Percentiles rank a stretch among this genome's conserved stretches.
phyloP scores from a whole-genome alignment of 53 echinoderm and acorn worm genomes.

The Arbacia lixula region DNA sequence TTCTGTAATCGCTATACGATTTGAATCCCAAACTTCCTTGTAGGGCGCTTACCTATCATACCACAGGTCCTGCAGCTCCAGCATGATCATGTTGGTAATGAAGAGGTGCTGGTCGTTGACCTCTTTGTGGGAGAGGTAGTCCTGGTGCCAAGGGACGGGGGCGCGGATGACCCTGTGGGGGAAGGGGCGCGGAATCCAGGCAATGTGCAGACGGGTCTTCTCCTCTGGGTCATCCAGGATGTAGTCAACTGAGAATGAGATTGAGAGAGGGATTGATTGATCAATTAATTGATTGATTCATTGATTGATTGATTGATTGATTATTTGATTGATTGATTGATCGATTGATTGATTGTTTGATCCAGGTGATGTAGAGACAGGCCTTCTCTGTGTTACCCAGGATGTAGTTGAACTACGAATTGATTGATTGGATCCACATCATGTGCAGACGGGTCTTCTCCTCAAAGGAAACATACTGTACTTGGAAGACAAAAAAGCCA shows the following conservation, averaged over 20 bases:
- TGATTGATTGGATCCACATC: too few species aligned
- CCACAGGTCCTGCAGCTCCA: conserved; percentile 94
- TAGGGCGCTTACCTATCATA: conserved; percentile 78
- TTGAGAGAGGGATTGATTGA: not conserved
- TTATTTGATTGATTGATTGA: too few species aligned
- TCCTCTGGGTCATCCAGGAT: conserved; percentile 94
- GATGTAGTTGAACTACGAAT: too few species aligned
- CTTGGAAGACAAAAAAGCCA: too few species aligned
- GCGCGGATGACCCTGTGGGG: conserved; percentile 82
- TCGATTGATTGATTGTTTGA: too few species aligned
- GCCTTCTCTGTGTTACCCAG: too few species aligned
- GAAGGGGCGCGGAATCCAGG: conserved; percentile 90
- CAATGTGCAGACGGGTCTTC: conserved; percentile 88
- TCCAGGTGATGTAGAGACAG: too few species aligned
- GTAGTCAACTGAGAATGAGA: conserved; percentile 77
- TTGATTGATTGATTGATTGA: too few species aligned
- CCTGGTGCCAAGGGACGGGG: conserved; percentile 91
- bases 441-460: too few species aligned
- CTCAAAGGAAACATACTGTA: too few species aligned
- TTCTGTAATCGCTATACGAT: too few species aligned
- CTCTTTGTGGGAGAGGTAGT: conserved; percentile 76
- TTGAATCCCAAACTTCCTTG: not conserved
- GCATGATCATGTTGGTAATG: conserved; percentile 92
- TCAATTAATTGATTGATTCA: too few species aligned
- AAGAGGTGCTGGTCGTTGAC: conserved; percentile 84